Base-by-base conservation (phyloP, 2,888 invertebrate genomes). In the Drosophila mercatorum region DNA sequence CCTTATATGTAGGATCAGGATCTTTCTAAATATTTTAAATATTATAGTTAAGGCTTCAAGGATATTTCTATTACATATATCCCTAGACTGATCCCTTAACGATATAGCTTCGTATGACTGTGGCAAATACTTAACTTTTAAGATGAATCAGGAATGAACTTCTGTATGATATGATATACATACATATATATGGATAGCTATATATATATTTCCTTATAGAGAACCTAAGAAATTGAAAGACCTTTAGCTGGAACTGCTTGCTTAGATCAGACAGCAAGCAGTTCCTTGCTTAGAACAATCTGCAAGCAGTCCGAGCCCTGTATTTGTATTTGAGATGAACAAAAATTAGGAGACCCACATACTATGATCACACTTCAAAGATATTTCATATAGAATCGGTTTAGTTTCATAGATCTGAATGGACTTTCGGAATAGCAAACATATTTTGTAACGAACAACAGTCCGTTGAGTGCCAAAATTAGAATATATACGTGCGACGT, bases 361-460 rank as follows among this genome's bases (percentile, higher is more conserved):
- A 34, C 17, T 51, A 49, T 41, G 41, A 41, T n/a, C 17, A 3
- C 31, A 51, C 31, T 11, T 17, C 17, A 51, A 11, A 51, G n/a
- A 51, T 51, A 51, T 51, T 17, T 22, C 34, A 36, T 36, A 34
- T 7, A 11, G 11, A 51, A 51, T 12, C 17, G 34, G 17, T 36
- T 34, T n/a, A 7, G 12, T 36, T 51, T 67, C 51, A 63, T 58
- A 55, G 51, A 61, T 41, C n/a, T 28, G 26, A 31, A 41, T 34
- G 31, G 8, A 49, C 34, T 44, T 55, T 80, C 12, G 11, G 51
- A 69, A 77, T 81, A 60, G 36, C 66, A 81, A 81, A 72, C 72
- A 82, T 75, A 78, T 88, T 84, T 78, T 82, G 82, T 84, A 78
- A 88, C 68, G 59, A 75, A 76, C 83, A 88, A 85, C 71, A 72